Conservation (phyloP, 2,888 invertebrate genomes). For the Microctonus brassicae region DNA sequence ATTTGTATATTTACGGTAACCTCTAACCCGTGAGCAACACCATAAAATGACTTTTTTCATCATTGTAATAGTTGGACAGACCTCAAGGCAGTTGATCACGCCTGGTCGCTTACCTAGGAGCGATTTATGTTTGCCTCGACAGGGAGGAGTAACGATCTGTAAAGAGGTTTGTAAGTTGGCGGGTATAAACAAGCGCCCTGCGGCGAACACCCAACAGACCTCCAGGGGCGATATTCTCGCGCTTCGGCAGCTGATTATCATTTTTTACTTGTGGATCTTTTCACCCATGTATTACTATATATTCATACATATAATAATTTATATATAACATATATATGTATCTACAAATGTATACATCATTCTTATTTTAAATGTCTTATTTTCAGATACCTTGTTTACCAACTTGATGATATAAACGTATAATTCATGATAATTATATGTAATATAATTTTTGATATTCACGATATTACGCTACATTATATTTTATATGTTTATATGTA, state of each 20-base stretch:
- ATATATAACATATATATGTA: not conserved
- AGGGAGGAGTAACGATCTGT: conserved; percentile 66
- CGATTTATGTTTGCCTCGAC: conserved; percentile 66
- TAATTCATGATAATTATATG: not conserved
- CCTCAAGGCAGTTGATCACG: conserved; percentile 21
- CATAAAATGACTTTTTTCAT: conserved; percentile 56
- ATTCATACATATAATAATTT: no score
- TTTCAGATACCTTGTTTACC: not conserved
- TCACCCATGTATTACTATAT: not conserved
- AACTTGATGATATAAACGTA: not conserved
- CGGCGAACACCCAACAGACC: conserved; percentile 53
- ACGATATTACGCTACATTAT: not conserved
- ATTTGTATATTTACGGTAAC: conserved; percentile 64
- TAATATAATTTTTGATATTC: not conserved
- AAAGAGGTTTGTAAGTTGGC: conserved; percentile 68
- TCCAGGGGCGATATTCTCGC: conserved; percentile 48
- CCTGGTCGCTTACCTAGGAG: conserved; percentile 47
- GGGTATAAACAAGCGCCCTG: conserved; percentile 62
- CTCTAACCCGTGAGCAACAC: conserved; percentile 56
- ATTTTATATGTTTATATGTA: not conserved
- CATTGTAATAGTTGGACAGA: conserved; percentile 10
- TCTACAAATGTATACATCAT: not conserved
- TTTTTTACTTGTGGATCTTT: not conserved
- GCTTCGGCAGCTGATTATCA: conserved; percentile 17
- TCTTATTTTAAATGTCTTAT: not conserved